These are phyloP conservation scores for Grus americana DNA, from an alignment of 2,113 vertebrate genomes.

Conservation along the genomic window DNA sequence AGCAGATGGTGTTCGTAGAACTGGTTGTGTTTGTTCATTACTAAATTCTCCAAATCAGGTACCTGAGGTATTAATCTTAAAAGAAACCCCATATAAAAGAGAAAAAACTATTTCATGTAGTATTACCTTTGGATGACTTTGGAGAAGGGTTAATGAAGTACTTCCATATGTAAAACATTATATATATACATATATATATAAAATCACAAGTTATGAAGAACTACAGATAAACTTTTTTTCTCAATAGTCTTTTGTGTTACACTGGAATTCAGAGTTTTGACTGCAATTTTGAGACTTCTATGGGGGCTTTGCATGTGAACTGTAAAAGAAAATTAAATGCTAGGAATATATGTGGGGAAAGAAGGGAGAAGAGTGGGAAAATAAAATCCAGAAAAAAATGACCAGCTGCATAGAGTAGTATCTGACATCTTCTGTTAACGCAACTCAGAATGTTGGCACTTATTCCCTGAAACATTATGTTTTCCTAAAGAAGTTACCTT, in stretches of 20 bases:
- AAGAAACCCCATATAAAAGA: neutral
- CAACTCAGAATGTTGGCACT: neutral
- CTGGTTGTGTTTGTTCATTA: neutral
- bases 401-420: neutral
- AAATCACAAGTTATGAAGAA: conserved; percentile 39
- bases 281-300: conserved; percentile 10
- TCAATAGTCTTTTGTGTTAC: neutral
- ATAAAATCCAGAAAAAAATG: neutral
- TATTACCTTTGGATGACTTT: conserved; percentile 6
- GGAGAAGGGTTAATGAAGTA: conserved; percentile 17
- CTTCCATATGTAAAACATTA: neutral
- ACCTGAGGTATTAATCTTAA: conserved; percentile 17
- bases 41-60: neutral
- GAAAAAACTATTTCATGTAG: neutral
- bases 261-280: conserved; percentile 1
- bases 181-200: neutral
- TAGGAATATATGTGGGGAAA: neutral
- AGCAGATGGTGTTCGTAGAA: neutral
- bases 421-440: neutral
- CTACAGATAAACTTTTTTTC: conserved; percentile 31
- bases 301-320: conserved; percentile 42
- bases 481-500: neutral
- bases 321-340: conserved; percentile 60
- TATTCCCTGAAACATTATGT: neutral
- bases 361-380: neutral